Conservation (phyloP, 2,888 invertebrate species). For the Vannuccia rotundouncinata region DNA sequence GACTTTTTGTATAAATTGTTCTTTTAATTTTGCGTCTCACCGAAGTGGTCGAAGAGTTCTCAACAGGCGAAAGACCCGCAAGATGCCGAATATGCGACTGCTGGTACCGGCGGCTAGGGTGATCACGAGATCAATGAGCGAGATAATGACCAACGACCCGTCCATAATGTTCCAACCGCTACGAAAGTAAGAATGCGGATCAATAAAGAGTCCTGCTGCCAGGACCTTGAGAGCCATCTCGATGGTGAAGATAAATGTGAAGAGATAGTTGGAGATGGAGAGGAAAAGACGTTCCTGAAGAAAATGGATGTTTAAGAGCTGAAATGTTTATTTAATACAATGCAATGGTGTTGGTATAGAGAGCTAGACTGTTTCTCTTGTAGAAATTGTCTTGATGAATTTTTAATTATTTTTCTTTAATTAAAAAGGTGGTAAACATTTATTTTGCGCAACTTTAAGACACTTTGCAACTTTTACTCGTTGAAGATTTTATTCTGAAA, state of each 20-base stretch:
- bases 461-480: too few relatives aligned
- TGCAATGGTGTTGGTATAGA: background rate
- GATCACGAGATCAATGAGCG: slow-evolving; percentile 91
- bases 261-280: slow-evolving; percentile 83
- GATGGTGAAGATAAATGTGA: slow-evolving; percentile 87
- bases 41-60: slow-evolving; percentile 83
- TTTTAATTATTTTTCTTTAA: slow-evolving; percentile 1
- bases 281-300: slow-evolving; percentile 76
- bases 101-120: slow-evolving; percentile 73
- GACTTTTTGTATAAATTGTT: background rate
- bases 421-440: too few relatives aligned
- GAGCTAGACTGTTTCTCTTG: background rate
- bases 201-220: slow-evolving; percentile 89
- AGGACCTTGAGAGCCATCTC: slow-evolving; percentile 98
- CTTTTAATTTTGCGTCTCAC: slow-evolving; percentile 44
- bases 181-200: slow-evolving; percentile 87
- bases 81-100: slow-evolving; percentile 92
- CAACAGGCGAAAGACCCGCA: slow-evolving; percentile 89
- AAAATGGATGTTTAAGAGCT: too few relatives aligned
- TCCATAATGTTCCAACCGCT: slow-evolving; percentile 99
- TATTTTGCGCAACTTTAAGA: too few relatives aligned
- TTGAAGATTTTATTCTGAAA: too few relatives aligned
- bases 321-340: too few relatives aligned
- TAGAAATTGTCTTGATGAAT: background rate
- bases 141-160: slow-evolving; percentile 90